Conservation (phyloP, 2,888 invertebrate species). For the Kryphioiulus occultus region DNA sequence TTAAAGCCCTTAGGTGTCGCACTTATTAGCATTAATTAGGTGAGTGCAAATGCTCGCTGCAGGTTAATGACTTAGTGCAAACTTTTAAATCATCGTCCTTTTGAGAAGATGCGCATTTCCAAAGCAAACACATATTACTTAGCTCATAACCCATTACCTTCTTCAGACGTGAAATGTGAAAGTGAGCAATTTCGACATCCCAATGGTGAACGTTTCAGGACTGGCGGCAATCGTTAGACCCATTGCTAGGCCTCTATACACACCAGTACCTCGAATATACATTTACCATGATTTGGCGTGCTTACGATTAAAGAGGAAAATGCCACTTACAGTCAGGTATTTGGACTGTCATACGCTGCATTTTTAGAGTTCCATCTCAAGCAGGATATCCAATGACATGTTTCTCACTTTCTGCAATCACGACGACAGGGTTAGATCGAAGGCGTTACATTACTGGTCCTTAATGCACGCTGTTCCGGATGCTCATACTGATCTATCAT, state of each 20-base stretch:
- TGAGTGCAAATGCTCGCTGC: slow-evolving; percentile 26
- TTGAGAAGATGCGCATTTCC: not conserved
- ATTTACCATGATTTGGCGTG: not conserved
- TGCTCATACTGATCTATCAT: not conserved
- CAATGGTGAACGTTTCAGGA: slow-evolving; percentile 9
- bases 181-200: slow-evolving; percentile 24
- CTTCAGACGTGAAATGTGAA: slow-evolving; percentile 32
- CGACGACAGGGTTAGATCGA: not conserved
- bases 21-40: slow-evolving; percentile 36
- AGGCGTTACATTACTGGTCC: not conserved
- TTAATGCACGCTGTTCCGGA: not conserved
- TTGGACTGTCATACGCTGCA: not conserved
- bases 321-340: not conserved
- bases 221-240: slow-evolving; percentile 24
- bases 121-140: slow-evolving; percentile 35
- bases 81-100: slow-evolving; percentile 26
- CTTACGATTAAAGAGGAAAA: slow-evolving; percentile 27
- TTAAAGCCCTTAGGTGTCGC: not conserved
- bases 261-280: not conserved
- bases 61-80: slow-evolving; percentile 30
- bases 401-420: not conserved
- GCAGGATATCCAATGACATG: not conserved
- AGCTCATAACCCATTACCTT: slow-evolving; percentile 29
- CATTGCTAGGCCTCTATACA: not conserved
- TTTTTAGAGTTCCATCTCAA: not conserved